A percentile compares a stretch with the other conserved stretches of the same genome.
phyloP scores from a whole-genome alignment of 2,888 invertebrate species.

The Catocala fraxini region DNA sequence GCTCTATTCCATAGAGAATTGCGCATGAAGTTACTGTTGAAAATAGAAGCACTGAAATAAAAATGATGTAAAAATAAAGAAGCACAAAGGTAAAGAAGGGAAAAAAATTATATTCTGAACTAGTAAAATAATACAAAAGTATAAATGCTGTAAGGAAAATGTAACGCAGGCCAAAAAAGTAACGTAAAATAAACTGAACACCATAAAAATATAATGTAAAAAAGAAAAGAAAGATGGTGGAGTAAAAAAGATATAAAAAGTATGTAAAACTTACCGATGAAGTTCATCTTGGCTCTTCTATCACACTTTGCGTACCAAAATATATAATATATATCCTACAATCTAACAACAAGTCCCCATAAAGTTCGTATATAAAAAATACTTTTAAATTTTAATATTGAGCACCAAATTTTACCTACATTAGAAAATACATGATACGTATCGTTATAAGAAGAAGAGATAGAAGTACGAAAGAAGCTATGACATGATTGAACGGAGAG shows the following conservation, averaged over 20 bases:
- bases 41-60: constrained; percentile 1
- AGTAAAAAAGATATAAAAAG: constrained; percentile 18
- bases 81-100: too few relatives aligned
- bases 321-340: constrained; percentile 52
- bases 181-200: constrained; percentile 8
- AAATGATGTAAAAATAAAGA: neutral
- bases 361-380: constrained; percentile 80
- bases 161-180: neutral
- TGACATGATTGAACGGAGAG: constrained; percentile 70
- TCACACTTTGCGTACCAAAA: constrained; percentile 64
- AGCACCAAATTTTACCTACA: constrained; percentile 80
- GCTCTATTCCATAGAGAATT: neutral
- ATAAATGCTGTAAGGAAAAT: neutral
- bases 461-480: constrained; percentile 67
- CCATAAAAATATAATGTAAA: constrained; percentile 9
- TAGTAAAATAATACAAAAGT: too few relatives aligned
- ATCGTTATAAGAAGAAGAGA: constrained; percentile 73
- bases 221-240: constrained; percentile 3
- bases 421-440: constrained; percentile 84
- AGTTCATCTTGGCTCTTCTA: constrained; percentile 76
- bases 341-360: constrained; percentile 73
- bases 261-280: constrained; percentile 75
- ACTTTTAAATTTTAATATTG: constrained; percentile 70
- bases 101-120: too few relatives aligned
- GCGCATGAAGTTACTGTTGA: too few relatives aligned